Base-by-base conservation (phyloP, 2,113 vertebrate species). In the Syrmaticus mikado region DNA sequence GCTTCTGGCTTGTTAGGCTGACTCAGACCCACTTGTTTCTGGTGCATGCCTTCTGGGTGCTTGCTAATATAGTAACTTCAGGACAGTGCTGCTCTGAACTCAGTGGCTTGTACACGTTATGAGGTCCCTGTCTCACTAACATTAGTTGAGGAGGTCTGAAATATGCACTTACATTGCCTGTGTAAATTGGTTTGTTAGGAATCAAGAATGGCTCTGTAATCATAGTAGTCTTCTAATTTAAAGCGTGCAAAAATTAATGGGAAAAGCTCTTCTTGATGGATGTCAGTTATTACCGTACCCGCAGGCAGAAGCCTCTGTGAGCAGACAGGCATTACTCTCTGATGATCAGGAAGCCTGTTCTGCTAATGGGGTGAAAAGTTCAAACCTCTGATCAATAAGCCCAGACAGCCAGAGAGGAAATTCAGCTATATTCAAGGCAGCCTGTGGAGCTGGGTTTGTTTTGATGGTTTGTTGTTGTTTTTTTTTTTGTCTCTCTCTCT, bases 311-410 rank as follows among this genome's bases (percentile, higher is more conserved):
- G 75, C 45, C 75, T 62, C 71, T 48, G 38, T 11, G 77, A 0
- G 4, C 64, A 55, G 45, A 71, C 0, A 2, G 78, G 53, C 45
- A 64, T 73, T 57, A 66, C 53, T 4, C 70, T 79, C 84, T 0
- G 3, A 83, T 45, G 18, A 45, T 82, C 57, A 87, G 74, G 78
- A 52, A 84, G 53, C 40, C 36, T 67, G 62, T 30, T 87, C 64
- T 92, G 0, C 45, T 84, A 22, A 43, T 70, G 87, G 62, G 91
- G 92, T 89, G 70, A 91, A 91, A 92, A 95, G 92, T 95, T 94
- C 92, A 92, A 57, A 48, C 67, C 30, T 90, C 53, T 61, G 70
- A 92, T 94, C 92, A 72, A 87, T 91, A 89, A 92, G 6, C 48
- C n/a, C 73, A 57, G 66, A 58, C 65, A 72, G 45, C 25, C 81